Evolutionary conservation across 2,797 vertebrate genomes (phyloP), one percentile per base, ranked within the genome.

Genomic region (Myripristis murdjan): DNA sequence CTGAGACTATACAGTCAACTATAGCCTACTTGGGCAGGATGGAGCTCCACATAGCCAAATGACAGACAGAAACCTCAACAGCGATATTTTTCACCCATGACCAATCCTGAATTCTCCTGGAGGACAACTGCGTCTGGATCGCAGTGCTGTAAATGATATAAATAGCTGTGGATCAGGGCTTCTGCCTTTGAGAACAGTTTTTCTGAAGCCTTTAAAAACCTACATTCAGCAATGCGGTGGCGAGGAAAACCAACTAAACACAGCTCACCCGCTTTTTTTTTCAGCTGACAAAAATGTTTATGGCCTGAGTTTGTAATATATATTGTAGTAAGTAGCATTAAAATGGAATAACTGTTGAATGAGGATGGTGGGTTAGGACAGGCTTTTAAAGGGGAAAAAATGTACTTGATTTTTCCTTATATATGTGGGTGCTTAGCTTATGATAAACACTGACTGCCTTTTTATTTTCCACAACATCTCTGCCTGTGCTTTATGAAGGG

Each of bases 401-500:
- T 5, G 5, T 18, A 1, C 44, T 18, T 16, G n/a, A 20, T 6
- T 18, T 18, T 2, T 46, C 16, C 7, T 43, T 15, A 43, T 43
- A 15, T 46, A 5, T 46, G 16, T n/a, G 18, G 44, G 7, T 46
- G n/a, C n/a, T 5, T 9, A 6, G 37, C 11, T 39, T n/a, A 2
- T 7, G 24, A 54, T 52, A 22, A 60, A 70, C 56, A 73, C 28
- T 58, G 64, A 44, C 24, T 58, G 53, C 69, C n/a, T n/a, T n/a
- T 64, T 71, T 35, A 37, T 66, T 68, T 72, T 62, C 56, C 60
- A 16, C 55, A 37, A 23, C 73, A 68, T 57, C 52, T 56, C 14
- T 46, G 84, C 84, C 83, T 87, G 88, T 73, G 16, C 39, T 44
- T 84, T 78, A 75, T 33, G 64, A 55, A 15, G 37, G 33, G 73